Percentiles rank a stretch among this genome's conserved stretches.
Evolutionary conservation across 2,888 invertebrate species (phyloP).

Genomic region (Sicus ferrugineus): DNA sequence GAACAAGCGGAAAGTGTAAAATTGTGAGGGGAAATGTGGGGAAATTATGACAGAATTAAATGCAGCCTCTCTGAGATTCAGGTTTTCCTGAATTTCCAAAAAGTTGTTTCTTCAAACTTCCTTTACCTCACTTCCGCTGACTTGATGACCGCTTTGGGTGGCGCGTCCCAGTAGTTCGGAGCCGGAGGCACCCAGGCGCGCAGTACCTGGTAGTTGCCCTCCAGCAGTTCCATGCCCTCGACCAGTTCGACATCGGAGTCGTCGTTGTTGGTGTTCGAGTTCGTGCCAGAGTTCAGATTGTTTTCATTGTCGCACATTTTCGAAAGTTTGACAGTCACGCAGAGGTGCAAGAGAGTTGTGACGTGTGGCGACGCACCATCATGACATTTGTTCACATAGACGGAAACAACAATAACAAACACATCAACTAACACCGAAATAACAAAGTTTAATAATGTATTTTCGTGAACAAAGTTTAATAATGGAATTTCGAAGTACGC

Average conservation of each 20-base stretch:
- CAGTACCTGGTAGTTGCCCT: constrained; percentile 63
- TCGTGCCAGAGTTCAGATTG: constrained; percentile 21
- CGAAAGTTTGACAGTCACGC: constrained; percentile 31
- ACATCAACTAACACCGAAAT: no score
- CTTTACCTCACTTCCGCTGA: constrained; percentile 62
- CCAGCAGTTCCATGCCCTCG: constrained; percentile 63
- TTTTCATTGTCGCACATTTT: constrained; percentile 41
- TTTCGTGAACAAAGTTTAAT: no score
- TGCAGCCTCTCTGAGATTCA: no score
- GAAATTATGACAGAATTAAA: background rate
- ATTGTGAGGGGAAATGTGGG: background rate
- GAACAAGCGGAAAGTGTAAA: background rate
- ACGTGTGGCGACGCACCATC: constrained; percentile 16
- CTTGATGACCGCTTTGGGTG: constrained; percentile 63
- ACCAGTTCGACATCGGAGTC: constrained; percentile 64
- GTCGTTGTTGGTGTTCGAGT: constrained; percentile 48
- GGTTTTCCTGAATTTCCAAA: no score
- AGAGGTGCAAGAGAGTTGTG: constrained; percentile 15
- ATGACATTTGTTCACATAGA: background rate
- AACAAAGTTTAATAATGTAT: no score
- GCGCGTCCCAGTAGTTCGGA: constrained; percentile 64
- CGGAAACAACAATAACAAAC: constrained; percentile 3
- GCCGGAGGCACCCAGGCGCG: constrained; percentile 64
- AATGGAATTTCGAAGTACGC: no score
- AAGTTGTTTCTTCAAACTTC: no score